Conservation (phyloP, 1,140 invertebrate genomes). For the Magallana ariakensis region DNA sequence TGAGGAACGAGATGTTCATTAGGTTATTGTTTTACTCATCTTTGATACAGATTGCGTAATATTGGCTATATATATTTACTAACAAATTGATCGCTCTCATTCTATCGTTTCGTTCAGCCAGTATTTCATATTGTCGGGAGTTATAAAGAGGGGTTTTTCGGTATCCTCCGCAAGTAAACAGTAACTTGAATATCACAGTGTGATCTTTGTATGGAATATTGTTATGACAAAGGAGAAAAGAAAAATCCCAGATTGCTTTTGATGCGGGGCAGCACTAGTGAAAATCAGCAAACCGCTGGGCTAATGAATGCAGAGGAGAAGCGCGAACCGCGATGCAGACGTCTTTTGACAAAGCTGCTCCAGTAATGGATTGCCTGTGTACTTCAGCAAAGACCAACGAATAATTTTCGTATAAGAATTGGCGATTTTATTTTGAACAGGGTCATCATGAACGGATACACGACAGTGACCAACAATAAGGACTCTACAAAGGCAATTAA, state of each 20-base stretch:
- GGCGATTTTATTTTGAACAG: neutral
- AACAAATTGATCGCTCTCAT: neutral
- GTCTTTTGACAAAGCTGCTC: conserved; percentile 15
- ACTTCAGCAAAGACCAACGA: conserved; percentile 6
- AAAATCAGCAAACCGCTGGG: conserved; percentile 36
- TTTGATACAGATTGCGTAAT: neutral
- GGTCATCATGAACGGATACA: conserved; percentile 18
- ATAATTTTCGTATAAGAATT: neutral
- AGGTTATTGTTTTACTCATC: conserved; percentile 38
- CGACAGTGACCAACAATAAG: conserved; percentile 8
- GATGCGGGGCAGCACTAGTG: conserved; percentile 23
- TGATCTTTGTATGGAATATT: conserved; percentile 37
- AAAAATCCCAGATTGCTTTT: conserved; percentile 31
- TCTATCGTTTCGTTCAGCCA: neutral
- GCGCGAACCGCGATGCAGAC: conserved; percentile 32
- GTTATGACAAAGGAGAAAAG: conserved; percentile 1
- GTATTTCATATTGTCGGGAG: neutral
- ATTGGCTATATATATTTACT: neutral
- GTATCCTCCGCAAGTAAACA: conserved; percentile 29
- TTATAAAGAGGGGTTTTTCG: neutral
- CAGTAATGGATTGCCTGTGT: conserved; percentile 25
- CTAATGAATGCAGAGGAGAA: conserved; percentile 32
- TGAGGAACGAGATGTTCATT: neutral
- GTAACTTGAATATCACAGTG: conserved; percentile 40
- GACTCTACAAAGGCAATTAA: conserved; percentile 13